These are phyloP conservation scores for Zygothrica quintamaculata DNA, from an alignment of 2,888 invertebrate genomes.

Conservation along the genomic window DNA sequence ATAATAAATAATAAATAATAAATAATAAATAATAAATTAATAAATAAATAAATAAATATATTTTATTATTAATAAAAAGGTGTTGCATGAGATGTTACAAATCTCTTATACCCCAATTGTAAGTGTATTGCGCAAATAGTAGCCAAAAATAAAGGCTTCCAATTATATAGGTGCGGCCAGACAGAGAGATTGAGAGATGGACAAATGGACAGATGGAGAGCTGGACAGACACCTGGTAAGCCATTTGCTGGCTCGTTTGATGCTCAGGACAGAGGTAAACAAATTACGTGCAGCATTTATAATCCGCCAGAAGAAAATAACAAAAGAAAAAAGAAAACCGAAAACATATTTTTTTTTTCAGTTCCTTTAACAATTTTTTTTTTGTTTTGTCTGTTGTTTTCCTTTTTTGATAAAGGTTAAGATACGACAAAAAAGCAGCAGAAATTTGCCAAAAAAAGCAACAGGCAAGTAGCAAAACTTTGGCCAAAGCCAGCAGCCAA, in stretches of 20 bases:
- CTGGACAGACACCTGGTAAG: conserved; percentile 42
- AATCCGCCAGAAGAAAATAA: too few relatives aligned
- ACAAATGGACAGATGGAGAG: conserved; percentile 3
- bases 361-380: not conserved
- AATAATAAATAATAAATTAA: too few relatives aligned
- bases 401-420: conserved; percentile 16
- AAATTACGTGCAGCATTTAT: conserved; percentile 70
- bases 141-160: conserved; percentile 20
- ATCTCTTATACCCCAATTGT: too few relatives aligned
- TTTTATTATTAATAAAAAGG: too few relatives aligned
- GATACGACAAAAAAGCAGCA: not conserved
- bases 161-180: conserved; percentile 32
- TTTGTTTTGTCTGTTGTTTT: conserved; percentile 13
- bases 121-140: not conserved
- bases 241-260: conserved; percentile 57
- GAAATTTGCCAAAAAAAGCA: conserved; percentile 25
- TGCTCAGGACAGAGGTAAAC: conserved; percentile 58
- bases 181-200: conserved; percentile 1
- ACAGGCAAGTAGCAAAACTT: conserved; percentile 27
- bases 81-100: too few relatives aligned
- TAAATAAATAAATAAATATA: too few relatives aligned
- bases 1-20: too few relatives aligned
- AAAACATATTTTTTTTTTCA: conserved; percentile 16
- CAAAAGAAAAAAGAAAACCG: too few relatives aligned
- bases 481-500: conserved; percentile 7